Evolutionary conservation across 2,797 vertebrate genomes (phyloP).

Genomic region (Typhlichthys eigenmanni): DNA sequence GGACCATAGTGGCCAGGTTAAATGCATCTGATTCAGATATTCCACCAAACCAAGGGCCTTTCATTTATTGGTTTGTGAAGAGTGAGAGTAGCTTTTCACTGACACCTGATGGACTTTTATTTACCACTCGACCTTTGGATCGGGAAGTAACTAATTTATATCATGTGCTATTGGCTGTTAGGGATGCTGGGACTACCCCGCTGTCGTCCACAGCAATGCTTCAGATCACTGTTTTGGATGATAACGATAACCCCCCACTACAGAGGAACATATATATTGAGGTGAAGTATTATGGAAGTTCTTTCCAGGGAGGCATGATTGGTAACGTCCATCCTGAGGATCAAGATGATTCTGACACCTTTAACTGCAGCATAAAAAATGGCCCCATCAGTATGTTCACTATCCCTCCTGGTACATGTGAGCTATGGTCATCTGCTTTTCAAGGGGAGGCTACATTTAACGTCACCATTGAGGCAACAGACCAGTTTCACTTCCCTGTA

Average conservation of each 20-base stretch:
- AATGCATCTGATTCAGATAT: slow-evolving; percentile 74
- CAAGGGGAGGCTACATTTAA: slow-evolving; percentile 80
- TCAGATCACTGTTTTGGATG: slow-evolving; percentile 71
- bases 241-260: slow-evolving; percentile 77
- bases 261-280: slow-evolving; percentile 76
- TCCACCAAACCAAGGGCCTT: slow-evolving; percentile 78
- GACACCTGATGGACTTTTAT: slow-evolving; percentile 73
- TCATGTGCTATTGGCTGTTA: slow-evolving; percentile 62
- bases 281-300: slow-evolving; percentile 81
- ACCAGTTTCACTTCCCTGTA: slow-evolving; percentile 72
- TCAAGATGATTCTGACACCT: slow-evolving; percentile 70
- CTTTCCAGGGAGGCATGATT: slow-evolving; percentile 77
- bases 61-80: slow-evolving; percentile 72
- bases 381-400: slow-evolving; percentile 71
- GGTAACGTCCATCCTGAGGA: slow-evolving; percentile 76
- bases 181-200: slow-evolving; percentile 73
- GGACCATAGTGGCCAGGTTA: slow-evolving; percentile 68
- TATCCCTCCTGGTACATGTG: slow-evolving; percentile 74
- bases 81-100: slow-evolving; percentile 64
- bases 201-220: slow-evolving; percentile 71
- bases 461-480: slow-evolving; percentile 76
- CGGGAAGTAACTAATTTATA: slow-evolving; percentile 65
- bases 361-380: slow-evolving; percentile 72
- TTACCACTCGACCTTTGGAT: slow-evolving; percentile 68
- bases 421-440: slow-evolving; percentile 76